Evolutionary conservation across 2,797 vertebrate species (phyloP), one percentile per base, ranked within the genome.

Genomic region (Siniperca obscura): DNA sequence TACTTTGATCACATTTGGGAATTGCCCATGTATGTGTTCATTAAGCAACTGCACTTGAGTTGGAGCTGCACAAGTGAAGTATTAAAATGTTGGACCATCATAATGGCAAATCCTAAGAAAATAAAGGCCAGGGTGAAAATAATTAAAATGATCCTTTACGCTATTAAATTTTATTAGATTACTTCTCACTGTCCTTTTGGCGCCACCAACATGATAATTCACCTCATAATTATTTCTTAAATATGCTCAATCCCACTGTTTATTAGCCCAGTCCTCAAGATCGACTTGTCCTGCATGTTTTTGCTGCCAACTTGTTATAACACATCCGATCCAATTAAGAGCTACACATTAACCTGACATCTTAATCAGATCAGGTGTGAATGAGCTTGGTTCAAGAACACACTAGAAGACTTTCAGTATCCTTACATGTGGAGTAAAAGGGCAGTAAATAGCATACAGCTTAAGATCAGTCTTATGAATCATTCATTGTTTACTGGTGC

Each of bases 401-500:
- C 59, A 38, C 1, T 0, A 22, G 38, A 73, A 19, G 8, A 66
- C 34, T 48, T 86, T 71, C 40, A 62, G 67, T 64, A 42, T 25
- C 16, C 22, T 71, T 78, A 36, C 78, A 84, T 84, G 65, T 75
- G 53, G 60, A 78, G 70, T 69, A 50, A 89, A 90, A 81, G 76
- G 84, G 38, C 78, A 73, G 53, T 46, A 67, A 84, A 80, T 60
- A 80, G 34, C 62, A 66, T 10, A 59, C 64, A 69, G 56, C 73
- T 74, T 84, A 79, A 87, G 80, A 89, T 86, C 44, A 38, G 21
- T 48, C 80, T 87, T 75, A 93, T 96, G 91, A 95, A 94, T 94
- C 83, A 94, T 95, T 94, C 92, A 94, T 93, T 93, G 88, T 93
- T 94, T 92, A 91, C 89, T 83, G 68, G 75, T 79, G 79, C 53